phyloP scores from a whole-genome alignment of 2,113 vertebrate species.

The Crotophaga sulcirostris region DNA sequence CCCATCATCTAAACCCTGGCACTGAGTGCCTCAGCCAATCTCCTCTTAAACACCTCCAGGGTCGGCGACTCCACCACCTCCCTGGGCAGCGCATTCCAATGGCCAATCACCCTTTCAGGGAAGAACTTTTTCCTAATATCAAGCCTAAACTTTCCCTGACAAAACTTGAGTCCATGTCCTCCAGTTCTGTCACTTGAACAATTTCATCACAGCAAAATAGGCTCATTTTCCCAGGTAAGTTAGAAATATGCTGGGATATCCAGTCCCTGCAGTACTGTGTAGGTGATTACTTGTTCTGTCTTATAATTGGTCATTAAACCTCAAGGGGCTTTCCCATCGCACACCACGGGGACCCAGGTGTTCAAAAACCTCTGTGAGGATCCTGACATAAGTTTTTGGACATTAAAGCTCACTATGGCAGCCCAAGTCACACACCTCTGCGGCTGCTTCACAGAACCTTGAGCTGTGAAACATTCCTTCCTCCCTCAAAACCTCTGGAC shows the following conservation, averaged over 20 bases:
- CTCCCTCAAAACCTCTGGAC: background rate
- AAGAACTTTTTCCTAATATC: too few relatives aligned
- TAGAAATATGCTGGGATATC: background rate
- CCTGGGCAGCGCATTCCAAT: too few relatives aligned
- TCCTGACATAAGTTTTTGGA: background rate
- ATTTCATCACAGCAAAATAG: background rate
- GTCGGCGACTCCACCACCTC: too few relatives aligned
- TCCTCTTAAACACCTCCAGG: too few relatives aligned
- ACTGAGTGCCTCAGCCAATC: too few relatives aligned
- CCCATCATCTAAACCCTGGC: too few relatives aligned
- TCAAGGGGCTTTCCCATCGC: background rate
- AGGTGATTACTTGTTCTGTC: background rate
- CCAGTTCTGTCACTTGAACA: background rate
- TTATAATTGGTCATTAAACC: background rate
- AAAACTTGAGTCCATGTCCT: too few relatives aligned
- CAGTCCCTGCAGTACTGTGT: background rate
- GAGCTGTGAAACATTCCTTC: background rate
- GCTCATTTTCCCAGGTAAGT: background rate
- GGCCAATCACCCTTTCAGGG: too few relatives aligned
- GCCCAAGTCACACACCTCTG: background rate
- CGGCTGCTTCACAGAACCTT: background rate
- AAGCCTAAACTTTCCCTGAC: too few relatives aligned
- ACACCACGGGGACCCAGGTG: background rate
- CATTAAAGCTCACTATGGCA: background rate
- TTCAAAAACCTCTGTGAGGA: background rate